Evolutionary conservation across 1,140 invertebrate species (phyloP).

Genomic region (Eumaeus atala): DNA sequence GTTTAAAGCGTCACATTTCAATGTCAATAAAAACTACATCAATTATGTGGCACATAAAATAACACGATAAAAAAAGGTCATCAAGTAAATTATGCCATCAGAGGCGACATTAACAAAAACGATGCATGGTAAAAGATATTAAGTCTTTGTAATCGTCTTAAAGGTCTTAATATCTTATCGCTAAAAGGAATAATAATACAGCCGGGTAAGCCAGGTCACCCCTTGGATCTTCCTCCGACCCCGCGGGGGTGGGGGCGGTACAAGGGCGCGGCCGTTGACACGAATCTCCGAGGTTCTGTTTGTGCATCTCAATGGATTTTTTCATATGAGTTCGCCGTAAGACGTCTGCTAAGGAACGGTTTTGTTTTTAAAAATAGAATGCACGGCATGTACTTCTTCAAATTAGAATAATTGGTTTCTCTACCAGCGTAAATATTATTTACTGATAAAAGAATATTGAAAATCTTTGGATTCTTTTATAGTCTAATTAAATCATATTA

Average conservation of each 20-base stretch:
- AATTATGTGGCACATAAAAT: slow-evolving; percentile 20
- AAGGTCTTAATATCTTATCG: slow-evolving; percentile 56
- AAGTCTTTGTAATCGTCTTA: slow-evolving; percentile 44
- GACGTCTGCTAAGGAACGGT: slow-evolving; percentile 45
- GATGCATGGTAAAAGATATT: slow-evolving; percentile 51
- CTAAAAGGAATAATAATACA: slow-evolving; percentile 20
- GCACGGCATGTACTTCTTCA: too few relatives aligned
- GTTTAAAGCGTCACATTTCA: background rate
- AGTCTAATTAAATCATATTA: too few relatives aligned
- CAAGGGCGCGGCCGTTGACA: slow-evolving; percentile 62
- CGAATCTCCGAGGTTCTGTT: slow-evolving; percentile 59
- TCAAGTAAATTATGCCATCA: slow-evolving; percentile 51
- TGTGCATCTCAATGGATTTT: slow-evolving; percentile 61
- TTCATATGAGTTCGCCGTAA: slow-evolving; percentile 46
- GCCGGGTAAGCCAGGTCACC: slow-evolving; percentile 44
- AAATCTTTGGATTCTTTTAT: too few relatives aligned
- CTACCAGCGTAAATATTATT: too few relatives aligned
- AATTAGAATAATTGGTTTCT: too few relatives aligned
- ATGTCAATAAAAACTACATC: slow-evolving; percentile 15
- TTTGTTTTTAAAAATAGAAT: slow-evolving; percentile 41
- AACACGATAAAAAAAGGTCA: slow-evolving; percentile 33
- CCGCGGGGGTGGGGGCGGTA: slow-evolving; percentile 27
- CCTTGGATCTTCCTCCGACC: slow-evolving; percentile 39
- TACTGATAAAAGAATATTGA: too few relatives aligned
- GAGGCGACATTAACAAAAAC: slow-evolving; percentile 33